Evolutionary conservation across 2,888 invertebrate genomes (phyloP), one percentile per base, ranked within the genome.

Genomic region (Microctonus aethiopoides): DNA sequence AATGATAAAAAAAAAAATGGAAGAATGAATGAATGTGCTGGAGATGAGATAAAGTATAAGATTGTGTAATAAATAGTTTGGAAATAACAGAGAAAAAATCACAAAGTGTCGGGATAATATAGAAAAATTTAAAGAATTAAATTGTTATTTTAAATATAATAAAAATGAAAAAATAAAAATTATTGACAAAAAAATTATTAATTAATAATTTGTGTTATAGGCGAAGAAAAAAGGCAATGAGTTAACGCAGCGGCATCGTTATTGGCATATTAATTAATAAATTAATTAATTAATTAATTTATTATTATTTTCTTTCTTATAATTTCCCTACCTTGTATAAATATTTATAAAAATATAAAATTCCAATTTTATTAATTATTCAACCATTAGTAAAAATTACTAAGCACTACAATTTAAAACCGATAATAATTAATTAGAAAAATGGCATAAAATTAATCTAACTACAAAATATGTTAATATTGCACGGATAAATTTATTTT

Each of bases 1-100:
- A 39, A 57, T 46, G 59, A 51, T 59, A 61, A 52, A 54, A 73
- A 57, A 71, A n/a, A n/a, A n/a, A n/a, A n/a, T n/a, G n/a, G n/a
- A n/a, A n/a, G 70, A 57, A 34, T 24, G 29, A 29, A 32, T 67
- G 63, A n/a, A 22, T 46, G 54, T 67, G 46, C 36, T 57, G 57
- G n/a, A 46, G 20, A 66, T 5, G 24, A 62, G 11, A 41, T 6
- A 41, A n/a, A 41, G 36, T 9, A 41, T 13, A 3, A 24, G 13
- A 54, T 5, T 24, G 54, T 54, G n/a, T 24, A 54, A 54, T 54
- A 24, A 54, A 26, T 5, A n/a, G 46, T n/a, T 46, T n/a, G 22
- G 26, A 24, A 54, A n/a, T 22, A 7, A n/a, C 3, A 4, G 11
- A 22, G 3, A 4, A 26, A 13, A 26, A 10, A 6, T 16, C 46